These are phyloP conservation scores for Molanna angustata DNA, from an alignment of 2,888 invertebrate species.

Conservation along the genomic window DNA sequence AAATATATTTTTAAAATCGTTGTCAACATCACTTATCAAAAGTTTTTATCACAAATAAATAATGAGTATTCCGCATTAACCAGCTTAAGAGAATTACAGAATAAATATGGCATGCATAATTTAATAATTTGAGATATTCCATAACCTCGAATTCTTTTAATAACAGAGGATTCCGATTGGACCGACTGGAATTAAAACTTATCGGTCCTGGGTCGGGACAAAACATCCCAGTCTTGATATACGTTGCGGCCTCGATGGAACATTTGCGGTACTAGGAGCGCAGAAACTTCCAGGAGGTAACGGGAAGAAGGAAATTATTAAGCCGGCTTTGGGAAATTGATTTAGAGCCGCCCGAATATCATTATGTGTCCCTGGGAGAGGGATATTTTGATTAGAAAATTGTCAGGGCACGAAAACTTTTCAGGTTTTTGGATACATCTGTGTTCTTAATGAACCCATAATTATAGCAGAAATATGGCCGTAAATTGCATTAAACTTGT, in stretches of 20 bases:
- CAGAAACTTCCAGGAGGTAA: constrained; percentile 22
- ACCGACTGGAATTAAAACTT: constrained; percentile 30
- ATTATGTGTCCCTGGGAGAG: constrained; percentile 24
- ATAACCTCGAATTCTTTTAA: constrained; percentile 31
- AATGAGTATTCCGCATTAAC: too few species aligned
- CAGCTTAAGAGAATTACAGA: too few species aligned
- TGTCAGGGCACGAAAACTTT: constrained; percentile 17
- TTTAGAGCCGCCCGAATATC: constrained; percentile 25
- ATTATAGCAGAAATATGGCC: too few species aligned
- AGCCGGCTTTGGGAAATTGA: constrained; percentile 30
- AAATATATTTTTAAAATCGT: too few species aligned
- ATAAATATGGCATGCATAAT: too few species aligned
- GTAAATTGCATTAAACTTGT: too few species aligned
- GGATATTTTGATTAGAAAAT: constrained; percentile 29
- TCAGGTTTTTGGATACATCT: too few species aligned
- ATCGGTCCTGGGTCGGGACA: constrained; percentile 21
- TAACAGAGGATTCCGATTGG: constrained; percentile 25
- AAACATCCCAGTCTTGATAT: constrained; percentile 10
- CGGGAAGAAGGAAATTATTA: constrained; percentile 29
- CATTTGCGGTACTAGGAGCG: constrained; percentile 20
- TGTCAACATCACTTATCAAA: too few species aligned
- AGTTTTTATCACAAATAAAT: too few species aligned
- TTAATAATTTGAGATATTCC: too few species aligned
- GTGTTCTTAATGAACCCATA: too few species aligned
- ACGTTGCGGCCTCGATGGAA: constrained; percentile 20